Evolutionary conservation across 2,888 invertebrate species (phyloP).

Genomic region (Scotopteryx bipunctaria): DNA sequence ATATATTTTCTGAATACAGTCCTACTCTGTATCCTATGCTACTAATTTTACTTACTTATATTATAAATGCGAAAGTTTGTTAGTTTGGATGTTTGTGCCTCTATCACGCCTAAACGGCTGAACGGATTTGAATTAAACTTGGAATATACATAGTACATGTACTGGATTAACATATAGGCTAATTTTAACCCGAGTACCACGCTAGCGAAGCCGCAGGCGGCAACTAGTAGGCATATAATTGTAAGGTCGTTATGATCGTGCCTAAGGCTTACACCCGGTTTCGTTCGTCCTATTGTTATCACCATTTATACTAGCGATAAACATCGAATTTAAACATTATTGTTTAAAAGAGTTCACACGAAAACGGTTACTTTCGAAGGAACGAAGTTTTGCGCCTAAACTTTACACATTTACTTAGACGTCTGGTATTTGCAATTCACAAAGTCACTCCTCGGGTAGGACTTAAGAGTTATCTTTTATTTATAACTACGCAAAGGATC

Average conservation of each 20-base stretch:
- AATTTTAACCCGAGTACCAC: too few species aligned
- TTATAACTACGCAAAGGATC: slow-evolving; percentile 74
- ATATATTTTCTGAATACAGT: slow-evolving; percentile 43
- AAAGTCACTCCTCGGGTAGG: slow-evolving; percentile 71
- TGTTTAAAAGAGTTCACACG: slow-evolving; percentile 59
- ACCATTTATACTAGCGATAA: slow-evolving; percentile 67
- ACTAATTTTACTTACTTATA: too few species aligned
- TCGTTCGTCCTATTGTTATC: slow-evolving; percentile 73
- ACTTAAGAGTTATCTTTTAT: slow-evolving; percentile 80
- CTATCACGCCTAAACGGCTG: too few species aligned
- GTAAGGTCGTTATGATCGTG: slow-evolving; percentile 63
- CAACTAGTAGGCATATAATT: slow-evolving; percentile 71
- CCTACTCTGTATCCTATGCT: slow-evolving; percentile 59
- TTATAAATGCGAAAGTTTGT: too few species aligned
- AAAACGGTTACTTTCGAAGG: slow-evolving; percentile 36
- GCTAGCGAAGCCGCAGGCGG: too few species aligned
- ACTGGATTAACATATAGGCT: too few species aligned
- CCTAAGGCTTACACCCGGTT: slow-evolving; percentile 66
- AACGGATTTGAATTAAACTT: too few species aligned
- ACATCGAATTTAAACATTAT: slow-evolving; percentile 60
- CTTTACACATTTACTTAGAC: slow-evolving; percentile 56
- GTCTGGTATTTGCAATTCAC: slow-evolving; percentile 78
- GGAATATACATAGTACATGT: too few species aligned
- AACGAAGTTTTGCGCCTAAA: slow-evolving; percentile 48
- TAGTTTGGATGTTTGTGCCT: too few species aligned